Evolutionary conservation across 2,113 vertebrate genomes (phyloP).

Genomic region (Martes martes): DNA sequence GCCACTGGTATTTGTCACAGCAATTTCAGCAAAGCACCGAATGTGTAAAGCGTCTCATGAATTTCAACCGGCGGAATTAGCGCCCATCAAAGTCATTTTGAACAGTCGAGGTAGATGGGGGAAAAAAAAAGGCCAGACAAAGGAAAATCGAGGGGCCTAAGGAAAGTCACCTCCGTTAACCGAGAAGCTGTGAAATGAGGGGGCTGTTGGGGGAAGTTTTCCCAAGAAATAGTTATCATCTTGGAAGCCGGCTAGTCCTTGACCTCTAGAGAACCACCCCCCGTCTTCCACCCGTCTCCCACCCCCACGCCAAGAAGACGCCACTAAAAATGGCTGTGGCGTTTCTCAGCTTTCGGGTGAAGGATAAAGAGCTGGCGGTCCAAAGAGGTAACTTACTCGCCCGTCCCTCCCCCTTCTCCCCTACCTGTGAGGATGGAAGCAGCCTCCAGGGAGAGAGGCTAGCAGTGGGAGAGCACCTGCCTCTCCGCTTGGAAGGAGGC

Average conservation of each 20-base stretch:
- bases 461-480: not conserved
- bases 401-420: too few relatives aligned
- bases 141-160: not conserved
- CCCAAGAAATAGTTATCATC: not conserved
- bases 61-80: constrained; percentile 54
- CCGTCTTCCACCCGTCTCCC: not conserved
- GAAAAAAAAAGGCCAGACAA: not conserved
- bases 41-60: not conserved
- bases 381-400: not conserved
- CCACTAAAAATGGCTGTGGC: not conserved
- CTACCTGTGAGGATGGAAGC: not conserved
- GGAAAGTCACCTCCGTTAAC: not conserved
- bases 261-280: not conserved
- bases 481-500: not conserved
- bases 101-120: constrained; percentile 18
- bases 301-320: rapidly evolving
- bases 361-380: rapidly evolving
- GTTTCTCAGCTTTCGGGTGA: not conserved
- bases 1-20: constrained; percentile 20
- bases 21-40: not conserved
- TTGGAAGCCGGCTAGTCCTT: not conserved
- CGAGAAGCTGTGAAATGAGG: not conserved
- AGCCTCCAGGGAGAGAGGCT: not conserved
- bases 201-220: not conserved
- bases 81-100: constrained; percentile 59